Evolutionary conservation across 2,888 invertebrate genomes (phyloP).

Genomic region (Ephialtes manifestator): DNA sequence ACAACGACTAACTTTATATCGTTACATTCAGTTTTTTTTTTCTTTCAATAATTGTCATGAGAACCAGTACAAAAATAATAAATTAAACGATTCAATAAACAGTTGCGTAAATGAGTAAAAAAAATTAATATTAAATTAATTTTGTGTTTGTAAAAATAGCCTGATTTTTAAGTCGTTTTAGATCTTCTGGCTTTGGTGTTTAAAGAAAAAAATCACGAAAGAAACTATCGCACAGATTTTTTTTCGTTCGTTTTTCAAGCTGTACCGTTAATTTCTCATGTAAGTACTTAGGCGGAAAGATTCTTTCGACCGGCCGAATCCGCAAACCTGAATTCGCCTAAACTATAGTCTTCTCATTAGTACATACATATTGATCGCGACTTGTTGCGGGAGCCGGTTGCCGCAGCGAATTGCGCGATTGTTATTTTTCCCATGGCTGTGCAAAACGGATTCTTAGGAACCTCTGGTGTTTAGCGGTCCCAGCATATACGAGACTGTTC

Average conservation of each 20-base stretch:
- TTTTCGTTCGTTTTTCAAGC: conserved; percentile 10
- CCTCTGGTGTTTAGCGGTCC: conserved; percentile 66
- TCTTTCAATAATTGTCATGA: background rate
- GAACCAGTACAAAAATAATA: conserved; percentile 21
- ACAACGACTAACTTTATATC: background rate
- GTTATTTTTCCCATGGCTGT: conserved; percentile 69
- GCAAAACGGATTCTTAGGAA: conserved; percentile 68
- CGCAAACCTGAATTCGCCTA: conserved; percentile 32
- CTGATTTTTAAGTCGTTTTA: background rate
- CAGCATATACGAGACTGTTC: conserved; percentile 30
- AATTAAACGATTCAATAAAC: background rate
- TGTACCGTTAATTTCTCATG: background rate
- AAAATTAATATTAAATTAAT: background rate
- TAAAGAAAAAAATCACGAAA: conserved; percentile 2
- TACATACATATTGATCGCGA: conserved; percentile 32
- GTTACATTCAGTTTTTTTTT: background rate
- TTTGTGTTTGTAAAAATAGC: background rate
- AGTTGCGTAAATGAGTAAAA: background rate
- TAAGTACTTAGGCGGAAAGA: conserved; percentile 10
- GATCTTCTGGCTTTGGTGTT: background rate
- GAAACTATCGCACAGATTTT: conserved; percentile 36
- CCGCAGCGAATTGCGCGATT: conserved; percentile 42
- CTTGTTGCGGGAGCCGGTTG: conserved; percentile 26
- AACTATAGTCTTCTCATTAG: conserved; percentile 39
- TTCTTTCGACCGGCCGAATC: conserved; percentile 11